Percentiles rank a stretch among this genome's conserved stretches.
Evolutionary conservation across 2,888 invertebrate genomes (phyloP).

Genomic region (Agrotis clavis): DNA sequence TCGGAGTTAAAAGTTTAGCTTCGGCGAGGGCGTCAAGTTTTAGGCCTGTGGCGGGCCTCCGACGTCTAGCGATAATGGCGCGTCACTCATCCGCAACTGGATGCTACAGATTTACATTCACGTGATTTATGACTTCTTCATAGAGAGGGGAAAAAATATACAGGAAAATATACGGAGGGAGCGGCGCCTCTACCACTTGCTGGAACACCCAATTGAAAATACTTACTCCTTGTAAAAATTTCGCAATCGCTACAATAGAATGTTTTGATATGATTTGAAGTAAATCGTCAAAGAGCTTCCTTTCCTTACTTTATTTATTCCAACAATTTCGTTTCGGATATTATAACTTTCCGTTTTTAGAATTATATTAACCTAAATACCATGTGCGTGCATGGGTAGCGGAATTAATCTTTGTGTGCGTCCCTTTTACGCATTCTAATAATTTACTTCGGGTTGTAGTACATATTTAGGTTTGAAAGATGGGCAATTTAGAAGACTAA

Average conservation of each 20-base stretch:
- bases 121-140: slow-evolving; percentile 91
- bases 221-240: slow-evolving; percentile 68
- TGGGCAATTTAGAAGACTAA: slow-evolving; percentile 65
- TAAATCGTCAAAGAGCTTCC: slow-evolving; percentile 55
- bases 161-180: slow-evolving; percentile 79
- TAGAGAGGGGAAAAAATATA: slow-evolving; percentile 88
- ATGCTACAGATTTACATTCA: slow-evolving; percentile 90
- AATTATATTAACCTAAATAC: slow-evolving; percentile 61
- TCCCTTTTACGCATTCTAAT: slow-evolving; percentile 64
- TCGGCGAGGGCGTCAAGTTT: slow-evolving; percentile 76
- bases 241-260: slow-evolving; percentile 63
- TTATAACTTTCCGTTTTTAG: slow-evolving; percentile 50
- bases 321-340: slow-evolving; percentile 32
- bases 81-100: slow-evolving; percentile 89
- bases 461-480: slow-evolving; percentile 65
- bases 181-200: slow-evolving; percentile 60
- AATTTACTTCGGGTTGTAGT: slow-evolving; percentile 66
- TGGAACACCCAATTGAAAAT: slow-evolving; percentile 71
- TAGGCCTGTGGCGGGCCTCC: slow-evolving; percentile 76
- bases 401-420: slow-evolving; percentile 61
- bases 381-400: slow-evolving; percentile 56
- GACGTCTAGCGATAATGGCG: slow-evolving; percentile 86
- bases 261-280: slow-evolving; percentile 51
- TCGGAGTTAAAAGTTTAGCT: slow-evolving; percentile 72
- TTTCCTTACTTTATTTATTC: slow-evolving; percentile 55